Evolutionary conservation across 2,797 vertebrate genomes (phyloP).

Genomic region (Taenioides sp.): DNA sequence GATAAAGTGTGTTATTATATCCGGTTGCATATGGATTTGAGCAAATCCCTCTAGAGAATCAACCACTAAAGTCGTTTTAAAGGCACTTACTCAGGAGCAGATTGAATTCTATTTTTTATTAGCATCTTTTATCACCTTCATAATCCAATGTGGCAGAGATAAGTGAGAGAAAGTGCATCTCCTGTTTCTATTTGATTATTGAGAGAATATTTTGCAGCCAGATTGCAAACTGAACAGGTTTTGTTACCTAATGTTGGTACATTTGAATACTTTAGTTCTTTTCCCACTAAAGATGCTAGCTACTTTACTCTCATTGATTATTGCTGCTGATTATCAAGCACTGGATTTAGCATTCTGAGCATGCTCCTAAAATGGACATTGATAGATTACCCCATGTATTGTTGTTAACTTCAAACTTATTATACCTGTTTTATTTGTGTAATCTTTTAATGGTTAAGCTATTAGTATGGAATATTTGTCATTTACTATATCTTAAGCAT

Average conservation of each 20-base stretch:
- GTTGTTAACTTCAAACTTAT: neutral
- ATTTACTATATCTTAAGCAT: too few species aligned
- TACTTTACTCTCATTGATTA: neutral
- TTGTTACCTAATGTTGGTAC: neutral
- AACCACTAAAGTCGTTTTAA: neutral
- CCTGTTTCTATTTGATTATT: conserved; percentile 7
- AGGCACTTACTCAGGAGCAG: neutral
- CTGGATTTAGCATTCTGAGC: neutral
- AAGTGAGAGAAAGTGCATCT: neutral
- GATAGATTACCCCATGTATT: neutral
- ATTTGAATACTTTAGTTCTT: neutral
- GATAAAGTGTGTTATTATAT: conserved; percentile 2
- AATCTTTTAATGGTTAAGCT: too few species aligned
- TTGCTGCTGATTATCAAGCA: neutral
- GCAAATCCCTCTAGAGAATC: neutral
- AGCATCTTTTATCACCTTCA: neutral
- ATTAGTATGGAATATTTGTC: too few species aligned
- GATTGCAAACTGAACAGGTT: neutral
- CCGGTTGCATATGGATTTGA: conserved; percentile 1
- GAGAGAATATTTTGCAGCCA: neutral
- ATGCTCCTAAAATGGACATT: neutral
- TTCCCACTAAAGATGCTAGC: neutral
- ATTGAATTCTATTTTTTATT: conserved; percentile 9
- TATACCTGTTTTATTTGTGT: too few species aligned
- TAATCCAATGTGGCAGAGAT: conserved; percentile 2